A percentile compares a stretch with the other conserved stretches of the same genome.
Evolutionary conservation across 2,888 invertebrate genomes (phyloP).

Genomic region (Imbricaverruca yamaguchii): DNA sequence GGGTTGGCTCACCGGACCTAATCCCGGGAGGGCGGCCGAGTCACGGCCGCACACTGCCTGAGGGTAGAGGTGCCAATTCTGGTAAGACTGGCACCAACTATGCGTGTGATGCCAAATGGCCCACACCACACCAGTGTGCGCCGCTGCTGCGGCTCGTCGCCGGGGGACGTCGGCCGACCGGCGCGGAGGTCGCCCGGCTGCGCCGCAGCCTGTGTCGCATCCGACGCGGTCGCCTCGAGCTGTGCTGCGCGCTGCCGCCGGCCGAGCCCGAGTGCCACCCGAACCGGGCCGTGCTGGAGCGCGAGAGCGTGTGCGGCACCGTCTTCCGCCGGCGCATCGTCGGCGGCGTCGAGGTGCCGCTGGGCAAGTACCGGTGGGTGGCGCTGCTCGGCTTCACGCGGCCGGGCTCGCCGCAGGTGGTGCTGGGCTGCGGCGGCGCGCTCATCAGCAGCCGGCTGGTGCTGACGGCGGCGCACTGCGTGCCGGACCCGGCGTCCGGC

Average conservation of each 20-base stretch:
- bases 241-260: background rate
- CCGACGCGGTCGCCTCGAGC: background rate
- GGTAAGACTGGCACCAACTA: too few relatives aligned
- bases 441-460: slow-evolving; percentile 25
- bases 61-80: too few relatives aligned
- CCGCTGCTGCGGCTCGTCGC: background rate
- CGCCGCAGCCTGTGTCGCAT: background rate
- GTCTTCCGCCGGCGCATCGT: background rate
- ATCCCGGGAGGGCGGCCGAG: too few relatives aligned
- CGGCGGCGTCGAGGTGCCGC: slow-evolving; percentile 12
- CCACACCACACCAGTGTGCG: too few relatives aligned
- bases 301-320: background rate
- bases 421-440: slow-evolving; percentile 22
- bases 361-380: slow-evolving; percentile 27
- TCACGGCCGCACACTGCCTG: too few relatives aligned
- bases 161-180: background rate
- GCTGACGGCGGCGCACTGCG: slow-evolving; percentile 26
- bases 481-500: background rate
- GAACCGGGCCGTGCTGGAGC: background rate
- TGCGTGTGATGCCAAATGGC: too few relatives aligned
- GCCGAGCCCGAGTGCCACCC: background rate
- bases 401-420: background rate
- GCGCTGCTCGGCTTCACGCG: slow-evolving; percentile 25
- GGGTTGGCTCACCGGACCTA: too few relatives aligned
- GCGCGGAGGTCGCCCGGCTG: background rate